Evolutionary conservation across 2,888 invertebrate genomes (phyloP), one percentile per base, ranked within the genome.

Genomic region (Campaea margaritaria): DNA sequence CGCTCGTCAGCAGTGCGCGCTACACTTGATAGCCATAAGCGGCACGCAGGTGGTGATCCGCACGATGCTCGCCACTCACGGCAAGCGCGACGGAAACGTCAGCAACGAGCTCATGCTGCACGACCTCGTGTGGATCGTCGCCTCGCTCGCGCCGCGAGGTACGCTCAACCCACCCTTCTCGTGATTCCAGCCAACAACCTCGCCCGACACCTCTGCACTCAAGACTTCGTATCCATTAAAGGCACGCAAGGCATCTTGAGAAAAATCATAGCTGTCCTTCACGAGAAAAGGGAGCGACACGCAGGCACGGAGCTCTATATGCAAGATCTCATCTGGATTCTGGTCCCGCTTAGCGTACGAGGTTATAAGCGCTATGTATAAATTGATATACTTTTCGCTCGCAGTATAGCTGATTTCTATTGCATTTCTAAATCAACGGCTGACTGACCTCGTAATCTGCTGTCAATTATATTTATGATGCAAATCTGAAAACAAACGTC

Each of bases 71-170:
- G 84, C 87, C 58, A 88, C 90, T 55, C 93, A 94, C 74, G 83
- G 86, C 76, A 90, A 91, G 73, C 93, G 94, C 54, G 93, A 93
- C 69, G 85, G 90, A 62, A 88, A 87, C 70, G 87, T 93, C 46
- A 82, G 87, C 73, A 88, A 83, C 64, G 94, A 94, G 75, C 80
- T 92, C 64, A 86, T 94, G 73, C 78, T 93, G 70, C 93, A 93
- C 72, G 94, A 94, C 81, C 87, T 94, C 68, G 85, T 94, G 62
- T 94, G 94, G 94, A 92, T 94, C 73, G 83, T 94, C 68, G 93
- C 94, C 78, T 93, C 94, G 71, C 84, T 94, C 65, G 89, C 93
- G 16, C 90, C 93, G 38, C 91, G 86, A 93, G 93, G 93, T 93
- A 87, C 69, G 56, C 62, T 55, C 46, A 47, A 50, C 43, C 27